Percentiles rank a stretch among this genome's conserved stretches.
Conservation (phyloP, 2,113 vertebrate species). For the Enhydra lutris region DNA sequence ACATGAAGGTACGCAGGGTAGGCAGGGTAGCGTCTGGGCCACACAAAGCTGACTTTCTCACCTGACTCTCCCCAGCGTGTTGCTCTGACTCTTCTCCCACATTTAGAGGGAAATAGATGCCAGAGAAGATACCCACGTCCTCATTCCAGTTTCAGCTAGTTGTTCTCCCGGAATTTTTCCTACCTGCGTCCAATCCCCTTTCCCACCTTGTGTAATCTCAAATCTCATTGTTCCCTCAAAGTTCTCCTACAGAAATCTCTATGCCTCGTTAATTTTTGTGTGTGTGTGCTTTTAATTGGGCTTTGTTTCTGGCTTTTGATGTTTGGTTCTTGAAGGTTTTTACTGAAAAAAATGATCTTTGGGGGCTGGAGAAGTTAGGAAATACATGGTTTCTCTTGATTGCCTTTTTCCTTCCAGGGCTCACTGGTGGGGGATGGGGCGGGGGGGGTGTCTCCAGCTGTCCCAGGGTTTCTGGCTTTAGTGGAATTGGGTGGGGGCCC, state of each 20-base stretch:
- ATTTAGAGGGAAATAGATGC: neutral
- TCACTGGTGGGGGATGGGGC: neutral
- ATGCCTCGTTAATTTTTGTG: neutral
- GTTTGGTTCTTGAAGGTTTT: neutral
- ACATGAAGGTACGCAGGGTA: neutral
- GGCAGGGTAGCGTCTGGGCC: no score
- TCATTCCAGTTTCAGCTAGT: neutral
- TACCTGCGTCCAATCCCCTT: neutral
- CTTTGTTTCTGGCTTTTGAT: neutral
- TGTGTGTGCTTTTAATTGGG: neutral
- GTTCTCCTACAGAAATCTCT: neutral
- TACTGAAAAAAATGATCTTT: neutral
- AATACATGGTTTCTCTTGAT: neutral
- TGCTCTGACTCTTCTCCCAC: neutral
- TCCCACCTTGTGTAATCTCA: neutral
- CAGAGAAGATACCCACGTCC: neutral
- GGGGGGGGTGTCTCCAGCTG: neutral
- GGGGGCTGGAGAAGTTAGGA: neutral
- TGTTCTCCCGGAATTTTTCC: neutral
- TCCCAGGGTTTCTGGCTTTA: neutral
- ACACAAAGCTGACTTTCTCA: fast-evolving
- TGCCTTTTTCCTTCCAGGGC: neutral
- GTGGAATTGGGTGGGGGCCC: neutral
- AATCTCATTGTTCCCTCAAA: neutral
- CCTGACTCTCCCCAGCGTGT: fast-evolving